Conservation (phyloP, 2,113 vertebrate genomes). For the Cnemophilus loriae region DNA sequence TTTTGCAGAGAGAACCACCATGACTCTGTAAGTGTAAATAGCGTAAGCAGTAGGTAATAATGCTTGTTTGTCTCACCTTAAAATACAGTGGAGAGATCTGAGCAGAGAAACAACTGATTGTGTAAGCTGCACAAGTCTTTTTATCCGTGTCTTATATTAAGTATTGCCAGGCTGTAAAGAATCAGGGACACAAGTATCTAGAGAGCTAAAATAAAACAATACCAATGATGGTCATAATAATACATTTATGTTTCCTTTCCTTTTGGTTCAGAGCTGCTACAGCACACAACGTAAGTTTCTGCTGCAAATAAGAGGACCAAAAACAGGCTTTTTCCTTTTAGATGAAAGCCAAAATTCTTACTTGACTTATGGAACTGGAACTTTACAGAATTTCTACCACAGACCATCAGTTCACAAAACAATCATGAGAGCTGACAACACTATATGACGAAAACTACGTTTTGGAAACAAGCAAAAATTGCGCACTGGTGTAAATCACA, state of each 20-base stretch:
- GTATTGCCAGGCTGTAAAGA: background rate
- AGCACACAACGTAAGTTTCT: background rate
- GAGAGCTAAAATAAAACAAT: slow-evolving; percentile 10
- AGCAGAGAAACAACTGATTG: background rate
- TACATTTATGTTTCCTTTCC: background rate
- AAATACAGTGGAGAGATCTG: background rate
- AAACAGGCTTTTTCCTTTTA: background rate
- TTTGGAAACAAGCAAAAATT: background rate
- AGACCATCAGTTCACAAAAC: background rate
- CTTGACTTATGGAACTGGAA: background rate
- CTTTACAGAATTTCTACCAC: background rate
- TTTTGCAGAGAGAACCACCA: background rate
- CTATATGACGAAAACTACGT: background rate
- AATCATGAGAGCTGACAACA: background rate
- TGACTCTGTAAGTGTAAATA: background rate
- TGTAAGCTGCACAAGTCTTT: background rate
- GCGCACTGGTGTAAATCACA: background rate
- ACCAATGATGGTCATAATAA: background rate
- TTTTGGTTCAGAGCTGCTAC: background rate
- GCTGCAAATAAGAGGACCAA: background rate
- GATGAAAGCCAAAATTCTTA: background rate
- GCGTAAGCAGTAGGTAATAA: background rate
- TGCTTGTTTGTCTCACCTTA: background rate
- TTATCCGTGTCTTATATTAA: background rate
- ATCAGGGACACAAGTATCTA: background rate